Conservation (phyloP, 2,113 vertebrate species). For the Caranx ignobilis region DNA sequence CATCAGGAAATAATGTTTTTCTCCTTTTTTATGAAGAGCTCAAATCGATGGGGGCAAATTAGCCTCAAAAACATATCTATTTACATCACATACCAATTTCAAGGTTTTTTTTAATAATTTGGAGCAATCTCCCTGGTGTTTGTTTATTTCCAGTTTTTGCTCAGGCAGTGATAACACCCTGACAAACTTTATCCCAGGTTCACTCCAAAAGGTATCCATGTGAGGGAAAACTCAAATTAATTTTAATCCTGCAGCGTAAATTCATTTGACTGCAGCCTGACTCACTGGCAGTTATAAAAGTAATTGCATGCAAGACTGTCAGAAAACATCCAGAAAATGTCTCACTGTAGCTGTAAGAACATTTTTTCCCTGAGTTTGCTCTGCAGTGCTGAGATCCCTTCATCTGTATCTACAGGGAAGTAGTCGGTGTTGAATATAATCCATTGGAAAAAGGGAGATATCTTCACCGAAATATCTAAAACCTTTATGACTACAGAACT, state of each 20-base stretch:
- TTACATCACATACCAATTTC: background rate
- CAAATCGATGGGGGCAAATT: no score
- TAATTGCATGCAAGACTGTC: slow-evolving; percentile 34
- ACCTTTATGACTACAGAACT: slow-evolving; percentile 3
- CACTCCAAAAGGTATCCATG: background rate
- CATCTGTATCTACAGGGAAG: slow-evolving; percentile 30
- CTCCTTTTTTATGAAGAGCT: no score
- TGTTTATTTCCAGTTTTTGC: background rate
- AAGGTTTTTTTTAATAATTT: background rate
- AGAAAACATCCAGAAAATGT: slow-evolving; percentile 34
- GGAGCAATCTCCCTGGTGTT: background rate
- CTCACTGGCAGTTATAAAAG: slow-evolving; percentile 3
- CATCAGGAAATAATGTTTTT: background rate
- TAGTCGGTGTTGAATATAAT: slow-evolving; percentile 2
- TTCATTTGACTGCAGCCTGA: slow-evolving; percentile 14
- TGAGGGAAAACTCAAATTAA: background rate
- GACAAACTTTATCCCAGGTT: background rate
- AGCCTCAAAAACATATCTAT: no score
- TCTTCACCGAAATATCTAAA: background rate
- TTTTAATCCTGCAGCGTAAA: background rate
- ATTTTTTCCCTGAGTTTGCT: slow-evolving; percentile 38
- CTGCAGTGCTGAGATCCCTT: slow-evolving; percentile 8
- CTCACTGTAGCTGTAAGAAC: background rate
- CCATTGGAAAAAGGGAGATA: background rate
- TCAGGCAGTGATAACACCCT: background rate